phyloP scores from a whole-genome alignment of 2,888 invertebrate species.

The Auanema sp. region DNA sequence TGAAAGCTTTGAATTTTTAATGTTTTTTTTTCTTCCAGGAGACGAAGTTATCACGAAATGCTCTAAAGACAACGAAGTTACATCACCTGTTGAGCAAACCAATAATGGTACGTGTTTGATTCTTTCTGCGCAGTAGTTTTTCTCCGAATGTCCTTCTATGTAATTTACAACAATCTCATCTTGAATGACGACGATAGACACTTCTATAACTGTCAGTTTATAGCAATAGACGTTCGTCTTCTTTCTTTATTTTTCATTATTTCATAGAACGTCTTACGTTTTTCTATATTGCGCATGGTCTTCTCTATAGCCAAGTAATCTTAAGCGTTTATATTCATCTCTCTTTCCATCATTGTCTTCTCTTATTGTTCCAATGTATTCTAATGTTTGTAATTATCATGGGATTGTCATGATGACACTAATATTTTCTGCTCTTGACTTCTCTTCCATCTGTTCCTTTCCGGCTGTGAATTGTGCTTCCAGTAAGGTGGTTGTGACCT shows the following conservation, averaged over 20 bases:
- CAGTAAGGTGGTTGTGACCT: too few relatives aligned
- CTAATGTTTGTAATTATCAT: too few relatives aligned
- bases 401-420: too few relatives aligned
- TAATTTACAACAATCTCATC: slow-evolving; percentile 2
- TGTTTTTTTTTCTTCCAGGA: slow-evolving; percentile 6
- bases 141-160: background rate
- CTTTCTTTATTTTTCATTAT: background rate
- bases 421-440: too few relatives aligned
- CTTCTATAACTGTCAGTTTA: too few relatives aligned
- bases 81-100: slow-evolving; percentile 10
- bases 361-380: background rate
- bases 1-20: background rate
- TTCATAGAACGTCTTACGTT: background rate
- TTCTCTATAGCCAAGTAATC: too few relatives aligned
- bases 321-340: too few relatives aligned
- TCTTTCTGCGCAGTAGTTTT: background rate
- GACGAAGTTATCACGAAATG: slow-evolving; percentile 16
- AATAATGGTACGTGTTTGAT: slow-evolving; percentile 19
- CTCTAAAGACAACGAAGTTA: slow-evolving; percentile 5
- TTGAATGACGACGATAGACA: too few relatives aligned
- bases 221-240: background rate
- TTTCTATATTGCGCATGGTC: background rate
- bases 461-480: too few relatives aligned
- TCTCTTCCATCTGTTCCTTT: too few relatives aligned
- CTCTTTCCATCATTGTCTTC: background rate